Evolutionary conservation across 2,888 invertebrate genomes (phyloP).

Genomic region (Caprella mutica): DNA sequence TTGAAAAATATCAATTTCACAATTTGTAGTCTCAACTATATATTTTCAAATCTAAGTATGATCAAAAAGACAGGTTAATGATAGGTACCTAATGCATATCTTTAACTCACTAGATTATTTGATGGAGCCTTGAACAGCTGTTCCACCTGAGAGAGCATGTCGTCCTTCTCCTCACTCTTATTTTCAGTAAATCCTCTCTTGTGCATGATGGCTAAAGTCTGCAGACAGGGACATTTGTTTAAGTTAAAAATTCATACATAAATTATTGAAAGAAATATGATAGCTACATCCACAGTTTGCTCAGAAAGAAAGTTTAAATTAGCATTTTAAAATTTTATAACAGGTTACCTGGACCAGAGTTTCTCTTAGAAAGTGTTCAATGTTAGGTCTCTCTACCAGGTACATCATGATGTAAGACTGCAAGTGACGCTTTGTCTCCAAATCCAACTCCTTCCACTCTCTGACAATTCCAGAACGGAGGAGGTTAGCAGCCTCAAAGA

Average conservation of each 20-base stretch:
- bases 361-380: slow-evolving; percentile 65
- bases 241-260: too few species aligned
- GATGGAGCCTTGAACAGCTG: slow-evolving; percentile 60
- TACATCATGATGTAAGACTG: slow-evolving; percentile 68
- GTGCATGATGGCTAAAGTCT: slow-evolving; percentile 74
- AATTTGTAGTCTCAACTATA: too few species aligned
- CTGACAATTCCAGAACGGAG: slow-evolving; percentile 68
- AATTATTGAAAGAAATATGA: slow-evolving; percentile 39
- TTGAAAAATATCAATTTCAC: background rate
- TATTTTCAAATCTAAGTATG: too few species aligned
- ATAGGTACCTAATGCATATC: too few species aligned
- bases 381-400: slow-evolving; percentile 53
- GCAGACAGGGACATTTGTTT: too few species aligned
- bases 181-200: slow-evolving; percentile 65
- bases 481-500: slow-evolving; percentile 75
- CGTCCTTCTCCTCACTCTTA: slow-evolving; percentile 54
- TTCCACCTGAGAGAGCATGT: slow-evolving; percentile 60
- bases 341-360: slow-evolving; percentile 36
- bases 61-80: background rate
- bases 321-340: background rate
- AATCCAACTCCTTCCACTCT: slow-evolving; percentile 66
- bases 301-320: too few species aligned
- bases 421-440: slow-evolving; percentile 56
- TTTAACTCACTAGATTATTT: slow-evolving; percentile 47
- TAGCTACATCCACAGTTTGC: background rate